These are phyloP conservation scores for Parnassius glacialis DNA, from an alignment of 2,888 invertebrate genomes.

Conservation along the genomic window DNA sequence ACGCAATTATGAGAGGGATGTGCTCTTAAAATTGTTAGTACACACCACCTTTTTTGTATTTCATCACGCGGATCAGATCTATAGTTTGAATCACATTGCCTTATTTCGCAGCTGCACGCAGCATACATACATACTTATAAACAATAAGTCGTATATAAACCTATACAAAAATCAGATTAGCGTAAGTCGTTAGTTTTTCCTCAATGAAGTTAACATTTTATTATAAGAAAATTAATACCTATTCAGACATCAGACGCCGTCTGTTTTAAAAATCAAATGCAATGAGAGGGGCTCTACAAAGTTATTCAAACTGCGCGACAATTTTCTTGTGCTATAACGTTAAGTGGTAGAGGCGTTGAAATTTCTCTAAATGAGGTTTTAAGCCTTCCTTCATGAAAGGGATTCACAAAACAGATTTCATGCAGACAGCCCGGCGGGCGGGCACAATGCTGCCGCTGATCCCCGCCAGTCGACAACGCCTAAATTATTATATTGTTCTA, in stretches of 20 bases:
- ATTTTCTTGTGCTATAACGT: constrained; percentile 69
- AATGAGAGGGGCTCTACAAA: constrained; percentile 38
- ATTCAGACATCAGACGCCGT: constrained; percentile 17
- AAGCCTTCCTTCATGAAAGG: constrained; percentile 65
- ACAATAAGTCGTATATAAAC: no score
- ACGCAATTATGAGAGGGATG: no score
- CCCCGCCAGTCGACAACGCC: constrained; percentile 50
- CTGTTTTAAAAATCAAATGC: constrained; percentile 24
- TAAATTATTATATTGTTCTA: constrained; percentile 71
- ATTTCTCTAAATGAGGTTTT: constrained; percentile 73
- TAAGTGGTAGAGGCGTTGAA: constrained; percentile 67
- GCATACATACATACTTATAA: no score
- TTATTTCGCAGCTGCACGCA: no score
- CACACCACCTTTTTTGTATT: no score
- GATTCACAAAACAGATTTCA: constrained; percentile 72
- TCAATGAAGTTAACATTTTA: constrained; percentile 19
- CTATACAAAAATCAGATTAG: neutral
- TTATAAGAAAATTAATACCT: constrained; percentile 18
- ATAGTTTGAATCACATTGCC: no score
- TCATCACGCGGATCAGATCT: no score
- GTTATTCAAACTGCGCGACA: constrained; percentile 77
- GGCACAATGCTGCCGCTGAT: constrained; percentile 62
- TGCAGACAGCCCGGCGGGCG: constrained; percentile 49
- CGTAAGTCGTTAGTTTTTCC: constrained; percentile 8
- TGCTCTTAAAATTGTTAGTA: no score